A percentile compares a stretch with the other conserved stretches of the same genome.
Conservation (phyloP, 2,888 invertebrate genomes). For the Pycnomerus fuliginosus region DNA sequence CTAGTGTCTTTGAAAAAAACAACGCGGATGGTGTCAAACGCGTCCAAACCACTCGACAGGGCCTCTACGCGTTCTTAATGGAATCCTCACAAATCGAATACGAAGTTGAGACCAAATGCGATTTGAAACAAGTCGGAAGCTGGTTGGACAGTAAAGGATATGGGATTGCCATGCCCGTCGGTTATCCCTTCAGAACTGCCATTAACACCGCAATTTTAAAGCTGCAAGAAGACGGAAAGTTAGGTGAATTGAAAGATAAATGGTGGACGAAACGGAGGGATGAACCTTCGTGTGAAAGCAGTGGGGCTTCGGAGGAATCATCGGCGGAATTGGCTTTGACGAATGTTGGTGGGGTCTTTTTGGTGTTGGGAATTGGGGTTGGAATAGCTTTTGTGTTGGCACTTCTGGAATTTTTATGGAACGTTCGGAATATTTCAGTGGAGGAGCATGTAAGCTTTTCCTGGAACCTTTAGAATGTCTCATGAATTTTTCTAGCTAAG, state of each 20-base stretch:
- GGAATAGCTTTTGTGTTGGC: slow-evolving; percentile 71
- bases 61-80: slow-evolving; percentile 85
- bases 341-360: slow-evolving; percentile 90
- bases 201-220: slow-evolving; percentile 85
- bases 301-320: slow-evolving; percentile 26
- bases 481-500: slow-evolving; percentile 58
- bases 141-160: slow-evolving; percentile 86
- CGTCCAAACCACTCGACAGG: slow-evolving; percentile 63
- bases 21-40: slow-evolving; percentile 75
- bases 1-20: slow-evolving; percentile 10
- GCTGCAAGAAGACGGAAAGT: slow-evolving; percentile 81
- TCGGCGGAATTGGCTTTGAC: slow-evolving; percentile 72
- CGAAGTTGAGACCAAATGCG: slow-evolving; percentile 78
- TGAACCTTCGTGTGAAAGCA: slow-evolving; percentile 5
- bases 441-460: slow-evolving; percentile 66
- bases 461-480: not conserved
- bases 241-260: slow-evolving; percentile 76
- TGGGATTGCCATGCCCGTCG: slow-evolving; percentile 84
- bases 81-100: slow-evolving; percentile 94
- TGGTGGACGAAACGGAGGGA: slow-evolving; percentile 72
- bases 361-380: slow-evolving; percentile 77
- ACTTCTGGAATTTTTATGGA: slow-evolving; percentile 81
- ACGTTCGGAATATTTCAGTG: slow-evolving; percentile 74
- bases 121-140: slow-evolving; percentile 75
- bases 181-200: slow-evolving; percentile 75